Evolutionary conservation across 1,140 invertebrate species (phyloP).

Genomic region (Zaprionus camerounensis): DNA sequence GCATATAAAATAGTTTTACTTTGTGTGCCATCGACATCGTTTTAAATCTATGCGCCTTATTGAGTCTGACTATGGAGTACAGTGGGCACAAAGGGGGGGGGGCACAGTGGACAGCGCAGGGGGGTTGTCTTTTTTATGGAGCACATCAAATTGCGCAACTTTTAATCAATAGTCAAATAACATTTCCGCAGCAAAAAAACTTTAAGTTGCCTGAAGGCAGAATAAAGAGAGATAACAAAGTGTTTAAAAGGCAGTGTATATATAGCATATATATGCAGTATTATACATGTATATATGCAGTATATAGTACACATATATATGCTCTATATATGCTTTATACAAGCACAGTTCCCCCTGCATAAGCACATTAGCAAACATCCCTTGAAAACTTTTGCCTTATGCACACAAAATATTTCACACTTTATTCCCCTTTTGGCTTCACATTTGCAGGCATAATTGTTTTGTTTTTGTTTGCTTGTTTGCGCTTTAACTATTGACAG

Average conservation of each 20-base stretch:
- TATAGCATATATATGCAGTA: neutral
- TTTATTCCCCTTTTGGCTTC: too few species aligned
- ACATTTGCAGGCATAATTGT: conserved; percentile 47
- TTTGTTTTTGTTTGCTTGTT: conserved; percentile 40
- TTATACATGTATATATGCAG: neutral
- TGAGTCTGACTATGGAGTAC: conserved; percentile 34
- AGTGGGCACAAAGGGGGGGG: conserved; percentile 14
- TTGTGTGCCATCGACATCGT: conserved; percentile 36
- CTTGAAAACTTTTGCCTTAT: neutral
- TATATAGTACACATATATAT: too few species aligned
- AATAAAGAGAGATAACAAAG: neutral
- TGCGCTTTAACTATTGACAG: conserved; percentile 29
- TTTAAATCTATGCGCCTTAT: conserved; percentile 44
- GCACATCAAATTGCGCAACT: conserved; percentile 48
- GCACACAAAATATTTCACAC: neutral
- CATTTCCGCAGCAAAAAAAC: neutral
- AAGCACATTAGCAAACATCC: conserved; percentile 2
- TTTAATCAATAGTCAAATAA: conserved; percentile 48
- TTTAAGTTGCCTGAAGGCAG: neutral
- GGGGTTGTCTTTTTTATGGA: conserved; percentile 34
- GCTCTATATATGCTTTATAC: neutral
- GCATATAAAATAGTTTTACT: conserved; percentile 73
- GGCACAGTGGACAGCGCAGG: neutral
- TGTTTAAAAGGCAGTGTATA: neutral
- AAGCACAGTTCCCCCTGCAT: neutral